Percentiles rank a stretch among this genome's conserved stretches.
Evolutionary conservation across 1,140 invertebrate species (phyloP).

Genomic region (Ceratosolen fusciceps): DNA sequence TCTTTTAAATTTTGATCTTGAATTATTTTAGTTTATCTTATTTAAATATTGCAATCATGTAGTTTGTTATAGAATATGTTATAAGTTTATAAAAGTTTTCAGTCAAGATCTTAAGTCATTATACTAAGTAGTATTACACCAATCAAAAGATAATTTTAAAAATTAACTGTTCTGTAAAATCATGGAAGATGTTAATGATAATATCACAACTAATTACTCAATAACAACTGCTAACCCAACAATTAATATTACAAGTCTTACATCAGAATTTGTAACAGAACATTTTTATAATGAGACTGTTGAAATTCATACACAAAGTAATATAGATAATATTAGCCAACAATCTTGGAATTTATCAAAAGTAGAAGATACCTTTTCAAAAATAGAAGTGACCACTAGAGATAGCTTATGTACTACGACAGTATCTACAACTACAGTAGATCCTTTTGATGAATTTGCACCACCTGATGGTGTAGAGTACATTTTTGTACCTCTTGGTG

Average conservation of each 20-base stretch:
- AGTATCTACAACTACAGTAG: conserved; percentile 54
- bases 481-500: conserved; percentile 70
- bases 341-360: conserved; percentile 43
- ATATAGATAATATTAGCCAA: conserved; percentile 14
- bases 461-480: conserved; percentile 69
- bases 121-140: not conserved
- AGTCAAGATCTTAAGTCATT: not conserved
- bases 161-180: conserved; percentile 5
- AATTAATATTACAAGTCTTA: conserved; percentile 36
- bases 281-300: conserved; percentile 33
- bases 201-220: conserved; percentile 22
- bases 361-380: conserved; percentile 5
- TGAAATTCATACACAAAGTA: conserved; percentile 19
- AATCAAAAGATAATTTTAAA: not conserved
- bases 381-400: not conserved
- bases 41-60: not conserved
- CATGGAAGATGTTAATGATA: conserved; percentile 28
- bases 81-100: not conserved
- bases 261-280: conserved; percentile 18
- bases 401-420: conserved; percentile 39
- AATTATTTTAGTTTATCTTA: not conserved
- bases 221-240: not conserved
- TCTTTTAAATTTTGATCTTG: not conserved
- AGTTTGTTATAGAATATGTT: not conserved
- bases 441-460: conserved; percentile 67